Percentiles rank a stretch among this genome's conserved stretches.
Conservation (phyloP, 2,888 invertebrate species). For the Tetranychus truncatus region DNA sequence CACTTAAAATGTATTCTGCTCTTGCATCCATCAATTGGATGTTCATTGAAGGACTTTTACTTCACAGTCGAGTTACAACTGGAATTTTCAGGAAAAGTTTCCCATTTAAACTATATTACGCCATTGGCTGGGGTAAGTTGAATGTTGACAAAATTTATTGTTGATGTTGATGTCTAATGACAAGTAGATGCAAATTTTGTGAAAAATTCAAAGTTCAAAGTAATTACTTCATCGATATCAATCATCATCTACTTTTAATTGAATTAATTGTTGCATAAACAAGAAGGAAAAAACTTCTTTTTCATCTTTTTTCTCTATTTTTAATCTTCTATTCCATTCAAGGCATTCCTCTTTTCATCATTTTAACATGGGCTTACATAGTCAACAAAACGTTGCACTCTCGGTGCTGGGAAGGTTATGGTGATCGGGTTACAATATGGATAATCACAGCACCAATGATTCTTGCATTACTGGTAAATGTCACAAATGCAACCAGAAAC, state of each 20-base stretch:
- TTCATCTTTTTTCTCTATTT: not conserved
- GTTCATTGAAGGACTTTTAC: conserved; percentile 39
- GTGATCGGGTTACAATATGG: conserved; percentile 30
- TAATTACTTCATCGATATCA: too few relatives aligned
- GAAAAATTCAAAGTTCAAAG: too few relatives aligned
- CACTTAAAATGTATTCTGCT: conserved; percentile 38
- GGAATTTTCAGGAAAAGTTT: conserved; percentile 40
- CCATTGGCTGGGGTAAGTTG: conserved; percentile 42
- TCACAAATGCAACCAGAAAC: not conserved
- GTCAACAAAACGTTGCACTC: conserved; percentile 29
- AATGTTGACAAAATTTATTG: not conserved
- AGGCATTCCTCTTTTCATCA: conserved; percentile 37
- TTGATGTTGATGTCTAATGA: not conserved
- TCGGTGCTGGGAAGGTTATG: conserved; percentile 31
- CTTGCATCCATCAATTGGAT: conserved; percentile 43
- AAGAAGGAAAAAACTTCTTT: not conserved
- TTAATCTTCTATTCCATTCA: conserved; percentile 23
- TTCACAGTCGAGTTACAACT: conserved; percentile 38
- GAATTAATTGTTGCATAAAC: not conserved
- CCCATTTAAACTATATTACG: conserved; percentile 39
- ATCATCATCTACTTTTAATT: not conserved
- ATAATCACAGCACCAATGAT: conserved; percentile 32
- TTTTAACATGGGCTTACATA: conserved; percentile 35
- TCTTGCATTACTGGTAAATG: conserved; percentile 30
- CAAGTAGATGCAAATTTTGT: not conserved